Evolutionary conservation across 1,140 invertebrate species (phyloP).

Genomic region (Sarcophaga peregrina): DNA sequence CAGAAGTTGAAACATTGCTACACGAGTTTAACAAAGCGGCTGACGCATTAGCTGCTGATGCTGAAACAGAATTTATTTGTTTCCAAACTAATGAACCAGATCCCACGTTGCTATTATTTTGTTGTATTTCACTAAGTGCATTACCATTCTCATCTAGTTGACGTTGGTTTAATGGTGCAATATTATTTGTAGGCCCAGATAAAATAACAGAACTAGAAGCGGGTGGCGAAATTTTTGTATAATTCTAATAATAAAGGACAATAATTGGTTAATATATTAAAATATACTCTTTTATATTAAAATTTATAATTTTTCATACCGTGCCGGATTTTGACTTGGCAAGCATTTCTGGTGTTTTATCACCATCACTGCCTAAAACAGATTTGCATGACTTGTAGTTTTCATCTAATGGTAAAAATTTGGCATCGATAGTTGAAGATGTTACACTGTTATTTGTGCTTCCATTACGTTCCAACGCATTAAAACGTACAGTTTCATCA

Average conservation of each 20-base stretch:
- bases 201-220: constrained; percentile 14
- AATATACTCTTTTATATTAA: too few relatives aligned
- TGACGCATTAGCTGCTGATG: constrained; percentile 17
- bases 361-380: constrained; percentile 44
- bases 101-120: background rate
- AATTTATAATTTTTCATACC: background rate
- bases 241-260: too few relatives aligned
- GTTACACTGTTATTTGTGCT: constrained; percentile 32
- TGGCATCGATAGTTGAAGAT: constrained; percentile 42
- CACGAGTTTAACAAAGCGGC: constrained; percentile 31
- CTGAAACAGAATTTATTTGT: constrained; percentile 30
- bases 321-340: constrained; percentile 7
- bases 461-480: constrained; percentile 37
- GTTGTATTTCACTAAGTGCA: constrained; percentile 56
- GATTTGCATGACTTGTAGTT: constrained; percentile 47
- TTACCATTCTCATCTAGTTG: constrained; percentile 70
- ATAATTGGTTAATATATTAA: too few relatives aligned
- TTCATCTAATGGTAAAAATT: constrained; percentile 48
- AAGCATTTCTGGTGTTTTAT: constrained; percentile 12
- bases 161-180: constrained; percentile 59
- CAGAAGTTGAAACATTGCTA: constrained; percentile 48
- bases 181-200: constrained; percentile 5
- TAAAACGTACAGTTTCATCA: constrained; percentile 48
- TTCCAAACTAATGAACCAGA: background rate
- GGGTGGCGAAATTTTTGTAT: constrained; percentile 27